Percentiles rank a stretch among this genome's conserved stretches.
phyloP scores from a whole-genome alignment of 2,113 vertebrate species.

The Arothron firmamentum region DNA sequence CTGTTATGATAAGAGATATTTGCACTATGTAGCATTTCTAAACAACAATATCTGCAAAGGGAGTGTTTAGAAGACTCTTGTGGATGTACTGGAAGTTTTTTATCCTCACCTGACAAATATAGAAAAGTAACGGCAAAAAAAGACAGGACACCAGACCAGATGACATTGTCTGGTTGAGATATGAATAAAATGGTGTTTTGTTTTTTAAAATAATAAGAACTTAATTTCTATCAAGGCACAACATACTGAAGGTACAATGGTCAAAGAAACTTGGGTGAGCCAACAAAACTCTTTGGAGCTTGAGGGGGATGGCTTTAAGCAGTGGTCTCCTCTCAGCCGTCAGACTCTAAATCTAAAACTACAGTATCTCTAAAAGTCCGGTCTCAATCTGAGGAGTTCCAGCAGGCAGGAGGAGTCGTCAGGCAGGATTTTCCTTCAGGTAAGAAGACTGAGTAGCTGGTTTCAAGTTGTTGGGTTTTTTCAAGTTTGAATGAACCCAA shows the following conservation, averaged over 20 bases:
- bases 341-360: too few relatives aligned
- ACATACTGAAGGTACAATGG: slow-evolving; percentile 43
- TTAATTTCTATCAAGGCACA: slow-evolving; percentile 48
- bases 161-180: slow-evolving; percentile 21
- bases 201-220: neutral
- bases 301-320: slow-evolving; percentile 40
- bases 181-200: slow-evolving; percentile 18
- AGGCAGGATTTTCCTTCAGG: slow-evolving; percentile 33
- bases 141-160: too few relatives aligned
- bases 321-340: slow-evolving; percentile 7
- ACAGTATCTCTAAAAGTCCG: too few relatives aligned
- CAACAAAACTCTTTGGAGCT: slow-evolving; percentile 44
- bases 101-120: slow-evolving; percentile 1
- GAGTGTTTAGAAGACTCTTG: neutral
- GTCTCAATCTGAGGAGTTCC: neutral
- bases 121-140: slow-evolving; percentile 7
- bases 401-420: slow-evolving; percentile 16
- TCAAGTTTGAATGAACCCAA: slow-evolving; percentile 1
- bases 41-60: neutral
- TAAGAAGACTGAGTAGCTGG: slow-evolving; percentile 19
- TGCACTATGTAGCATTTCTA: neutral
- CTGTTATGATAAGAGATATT: neutral
- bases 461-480: slow-evolving; percentile 2
- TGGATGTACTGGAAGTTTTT: neutral
- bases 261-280: slow-evolving; percentile 32